Percentiles rank a stretch among this genome's conserved stretches.
Evolutionary conservation across 64 coral and sea anemone species (phyloP).

Genomic region (Exaiptasia diaphana): DNA sequence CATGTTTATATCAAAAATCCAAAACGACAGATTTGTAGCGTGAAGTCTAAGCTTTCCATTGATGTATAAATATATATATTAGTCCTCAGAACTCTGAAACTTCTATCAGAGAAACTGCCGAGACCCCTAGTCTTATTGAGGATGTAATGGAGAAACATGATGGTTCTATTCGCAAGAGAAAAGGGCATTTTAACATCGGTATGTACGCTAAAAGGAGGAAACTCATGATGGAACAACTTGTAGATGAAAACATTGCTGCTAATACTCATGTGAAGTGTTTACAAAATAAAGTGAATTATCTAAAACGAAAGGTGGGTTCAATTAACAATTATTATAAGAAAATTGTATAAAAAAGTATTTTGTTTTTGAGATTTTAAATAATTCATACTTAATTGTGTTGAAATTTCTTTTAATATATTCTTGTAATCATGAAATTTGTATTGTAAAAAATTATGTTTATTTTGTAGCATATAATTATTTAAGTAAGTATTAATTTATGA

Average conservation of each 20-base stretch:
- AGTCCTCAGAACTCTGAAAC: neutral
- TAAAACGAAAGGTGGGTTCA: neutral
- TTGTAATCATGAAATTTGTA: neutral
- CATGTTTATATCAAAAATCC: neutral
- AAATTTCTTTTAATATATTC: neutral
- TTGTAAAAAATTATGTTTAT: neutral
- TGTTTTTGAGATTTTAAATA: neutral
- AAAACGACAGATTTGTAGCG: conserved; percentile 5
- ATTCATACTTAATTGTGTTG: neutral
- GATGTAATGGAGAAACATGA: too few relatives aligned
- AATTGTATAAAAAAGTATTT: neutral
- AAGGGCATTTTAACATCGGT: conserved; percentile 10
- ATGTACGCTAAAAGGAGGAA: conserved; percentile 2
- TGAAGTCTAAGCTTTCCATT: neutral
- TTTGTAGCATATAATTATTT: neutral
- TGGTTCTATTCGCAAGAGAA: neutral
- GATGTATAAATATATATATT: neutral
- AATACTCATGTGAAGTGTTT: neutral
- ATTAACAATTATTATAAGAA: neutral
- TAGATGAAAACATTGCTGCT: conserved; percentile 12
- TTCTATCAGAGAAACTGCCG: neutral
- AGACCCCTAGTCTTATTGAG: too few relatives aligned
- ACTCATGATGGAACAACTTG: neutral
- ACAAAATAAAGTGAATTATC: conserved; percentile 8
- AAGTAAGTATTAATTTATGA: neutral